Conservation (phyloP, 2,888 invertebrate genomes). For the Coremacera marginata region DNA sequence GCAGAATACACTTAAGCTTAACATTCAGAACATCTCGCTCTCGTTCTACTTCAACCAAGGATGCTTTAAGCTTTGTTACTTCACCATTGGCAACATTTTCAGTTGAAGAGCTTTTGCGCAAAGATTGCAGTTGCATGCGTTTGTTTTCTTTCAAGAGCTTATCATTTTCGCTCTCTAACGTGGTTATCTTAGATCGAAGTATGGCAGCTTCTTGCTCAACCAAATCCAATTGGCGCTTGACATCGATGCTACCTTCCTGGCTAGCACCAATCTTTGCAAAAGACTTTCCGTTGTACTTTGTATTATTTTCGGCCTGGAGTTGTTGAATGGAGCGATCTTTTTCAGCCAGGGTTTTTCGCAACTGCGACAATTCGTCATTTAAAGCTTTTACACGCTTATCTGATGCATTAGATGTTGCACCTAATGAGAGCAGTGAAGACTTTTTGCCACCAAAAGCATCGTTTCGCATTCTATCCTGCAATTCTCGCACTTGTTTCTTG, state of each 20-base stretch:
- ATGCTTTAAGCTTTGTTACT: constrained; percentile 73
- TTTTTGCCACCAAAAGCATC: constrained; percentile 40
- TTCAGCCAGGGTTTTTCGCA: constrained; percentile 82
- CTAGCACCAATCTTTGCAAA: constrained; percentile 15
- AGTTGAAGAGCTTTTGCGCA: constrained; percentile 67
- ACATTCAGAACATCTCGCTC: constrained; percentile 77
- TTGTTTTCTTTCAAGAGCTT: constrained; percentile 81
- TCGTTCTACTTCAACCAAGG: constrained; percentile 72
- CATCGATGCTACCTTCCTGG: constrained; percentile 74
- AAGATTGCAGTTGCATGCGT: constrained; percentile 73
- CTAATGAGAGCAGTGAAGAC: constrained; percentile 51
- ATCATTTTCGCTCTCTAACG: constrained; percentile 82
- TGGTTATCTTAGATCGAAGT: constrained; percentile 77
- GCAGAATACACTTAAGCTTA: constrained; percentile 76
- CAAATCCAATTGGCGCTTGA: constrained; percentile 80
- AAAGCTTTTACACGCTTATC: constrained; percentile 71
- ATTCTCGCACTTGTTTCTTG: constrained; percentile 81
- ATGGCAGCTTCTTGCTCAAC: constrained; percentile 83
- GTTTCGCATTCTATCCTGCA: constrained; percentile 77
- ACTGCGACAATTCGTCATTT: constrained; percentile 80
- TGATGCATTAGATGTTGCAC: constrained; percentile 52
- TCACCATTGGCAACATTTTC: constrained; percentile 67
- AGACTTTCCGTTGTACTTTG: constrained; percentile 22
- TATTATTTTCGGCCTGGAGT: constrained; percentile 78
- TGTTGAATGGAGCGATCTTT: constrained; percentile 86